These are phyloP conservation scores for Venturia canescens DNA, from an alignment of 1,140 invertebrate species.

Conservation along the genomic window DNA sequence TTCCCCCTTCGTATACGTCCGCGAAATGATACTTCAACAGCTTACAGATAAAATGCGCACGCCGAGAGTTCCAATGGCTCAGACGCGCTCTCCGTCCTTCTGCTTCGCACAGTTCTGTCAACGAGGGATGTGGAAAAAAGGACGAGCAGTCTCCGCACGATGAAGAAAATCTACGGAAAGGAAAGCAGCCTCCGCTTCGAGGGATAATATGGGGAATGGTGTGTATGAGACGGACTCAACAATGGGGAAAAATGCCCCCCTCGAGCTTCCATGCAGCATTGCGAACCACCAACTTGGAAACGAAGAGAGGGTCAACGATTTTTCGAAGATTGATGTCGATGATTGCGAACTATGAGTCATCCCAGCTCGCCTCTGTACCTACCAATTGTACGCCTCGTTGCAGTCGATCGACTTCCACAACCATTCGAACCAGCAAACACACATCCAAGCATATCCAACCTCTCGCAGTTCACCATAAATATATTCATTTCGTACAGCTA, in stretches of 20 bases:
- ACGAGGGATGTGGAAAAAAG: background rate
- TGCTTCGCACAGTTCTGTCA: background rate
- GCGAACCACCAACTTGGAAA: slow-evolving; percentile 20
- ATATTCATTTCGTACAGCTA: background rate
- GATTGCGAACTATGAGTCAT: slow-evolving; percentile 65
- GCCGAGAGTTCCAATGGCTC: background rate
- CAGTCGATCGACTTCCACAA: slow-evolving; percentile 53
- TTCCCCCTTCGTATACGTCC: background rate
- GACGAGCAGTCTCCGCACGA: background rate
- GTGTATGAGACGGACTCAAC: background rate
- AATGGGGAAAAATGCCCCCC: slow-evolving; percentile 17
- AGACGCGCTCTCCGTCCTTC: background rate
- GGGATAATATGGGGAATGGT: slow-evolving; percentile 8
- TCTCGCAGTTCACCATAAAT: background rate
- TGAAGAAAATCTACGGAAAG: background rate
- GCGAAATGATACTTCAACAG: slow-evolving; percentile 14
- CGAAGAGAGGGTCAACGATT: slow-evolving; percentile 27
- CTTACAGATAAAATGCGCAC: slow-evolving; percentile 6
- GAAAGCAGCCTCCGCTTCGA: background rate
- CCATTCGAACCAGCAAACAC: background rate
- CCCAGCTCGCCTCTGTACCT: slow-evolving; percentile 34
- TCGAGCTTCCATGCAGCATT: background rate
- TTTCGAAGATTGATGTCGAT: slow-evolving; percentile 62
- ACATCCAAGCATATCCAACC: background rate
- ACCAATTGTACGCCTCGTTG: slow-evolving; percentile 63